Conservation (phyloP, 2,888 invertebrate genomes). For the Mythimna ferrago region DNA sequence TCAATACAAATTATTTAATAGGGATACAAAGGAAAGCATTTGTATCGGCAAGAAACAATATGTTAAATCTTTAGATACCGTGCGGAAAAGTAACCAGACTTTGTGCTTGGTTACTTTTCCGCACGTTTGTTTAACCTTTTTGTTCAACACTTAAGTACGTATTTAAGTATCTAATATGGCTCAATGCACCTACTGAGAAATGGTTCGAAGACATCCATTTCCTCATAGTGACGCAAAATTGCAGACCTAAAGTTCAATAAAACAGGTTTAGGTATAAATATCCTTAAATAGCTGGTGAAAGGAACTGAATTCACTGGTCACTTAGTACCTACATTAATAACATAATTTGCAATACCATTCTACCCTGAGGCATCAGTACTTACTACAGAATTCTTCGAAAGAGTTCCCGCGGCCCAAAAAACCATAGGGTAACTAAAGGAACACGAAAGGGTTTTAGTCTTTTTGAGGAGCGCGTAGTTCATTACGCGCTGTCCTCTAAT, state of each 20-base stretch:
- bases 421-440: too few species aligned
- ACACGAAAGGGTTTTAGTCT: too few species aligned
- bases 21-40: too few species aligned
- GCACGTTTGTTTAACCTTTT: neutral
- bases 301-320: slow-evolving; percentile 1
- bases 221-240: slow-evolving; percentile 31
- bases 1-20: too few species aligned
- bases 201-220: slow-evolving; percentile 26
- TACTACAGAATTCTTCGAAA: too few species aligned
- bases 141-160: neutral
- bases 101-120: too few species aligned
- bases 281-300: slow-evolving; percentile 29
- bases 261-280: slow-evolving; percentile 38
- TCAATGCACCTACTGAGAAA: slow-evolving; percentile 1
- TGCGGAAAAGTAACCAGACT: too few species aligned
- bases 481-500: too few species aligned
- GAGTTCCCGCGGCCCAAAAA: neutral
- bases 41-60: too few species aligned
- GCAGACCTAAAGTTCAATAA: slow-evolving; percentile 49
- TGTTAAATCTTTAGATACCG: too few species aligned
- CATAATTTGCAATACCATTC: neutral
- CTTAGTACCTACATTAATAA: neutral
- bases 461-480: too few species aligned
- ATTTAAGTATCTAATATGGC: neutral
- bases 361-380: neutral